Base-by-base conservation (phyloP, 37 sponge, comb jelly and placozoan species). In the Chondrosia reniformis region DNA sequence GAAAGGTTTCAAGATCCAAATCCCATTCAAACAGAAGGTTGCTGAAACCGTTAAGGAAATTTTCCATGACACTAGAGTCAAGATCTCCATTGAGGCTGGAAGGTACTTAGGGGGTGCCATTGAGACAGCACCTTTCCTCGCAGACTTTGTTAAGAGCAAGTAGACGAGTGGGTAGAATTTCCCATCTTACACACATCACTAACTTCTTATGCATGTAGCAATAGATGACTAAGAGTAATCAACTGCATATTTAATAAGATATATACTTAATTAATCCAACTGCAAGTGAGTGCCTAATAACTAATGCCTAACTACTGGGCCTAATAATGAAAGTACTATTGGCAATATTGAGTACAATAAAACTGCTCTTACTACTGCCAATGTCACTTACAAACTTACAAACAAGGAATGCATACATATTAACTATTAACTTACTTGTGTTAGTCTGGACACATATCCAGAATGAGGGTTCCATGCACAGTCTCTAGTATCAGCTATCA, bases 391-490 rank as follows among this genome's bases (percentile, higher is more conserved):
- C n/a, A n/a, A n/a, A n/a, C n/a, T n/a, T n/a, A n/a, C n/a, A n/a
- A n/a, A n/a, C n/a, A n/a, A n/a, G n/a, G n/a, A n/a, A n/a, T n/a
- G n/a, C n/a, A n/a, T n/a, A n/a, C n/a, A n/a, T n/a, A n/a, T n/a
- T n/a, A n/a, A n/a, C n/a, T n/a, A n/a, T n/a, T n/a, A n/a, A 36
- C 39, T 34, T 44, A 69, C 72, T 44, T 69, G 72, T 19, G 41
- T 39, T 34, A 69, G 19, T 25, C 41, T 69, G 2, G 72, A 24
- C 38, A 37, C 24, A 13, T 69, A 44, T 4, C 72, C 72, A 34
- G n/a, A 43, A 6, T 69, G 72, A 38, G 72, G 72, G 72, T 69
- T 69, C 72, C 72, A 69, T 10, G 41, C n/a, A 41, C 37, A 69
- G 36, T 69, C 72, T 39, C 72, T 69, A 13, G 72, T 69, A 24